These are phyloP conservation scores for Oophaga sylvatica DNA, from an alignment of 2,797 vertebrate genomes.

Conservation along the genomic window DNA sequence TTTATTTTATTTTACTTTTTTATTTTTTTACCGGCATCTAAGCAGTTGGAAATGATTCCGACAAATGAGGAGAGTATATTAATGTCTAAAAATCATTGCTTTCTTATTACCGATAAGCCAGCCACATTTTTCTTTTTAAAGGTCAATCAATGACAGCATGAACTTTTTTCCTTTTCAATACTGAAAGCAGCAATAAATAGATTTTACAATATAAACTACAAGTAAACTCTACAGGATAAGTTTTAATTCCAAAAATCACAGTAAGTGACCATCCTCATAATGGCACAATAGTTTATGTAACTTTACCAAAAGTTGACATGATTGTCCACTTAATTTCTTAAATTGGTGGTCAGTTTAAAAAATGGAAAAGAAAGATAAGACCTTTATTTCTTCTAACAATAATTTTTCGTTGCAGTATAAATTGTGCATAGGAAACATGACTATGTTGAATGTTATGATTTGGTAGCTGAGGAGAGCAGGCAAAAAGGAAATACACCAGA, in stretches of 20 bases:
- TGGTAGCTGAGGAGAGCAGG: too few relatives aligned
- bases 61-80: slow-evolving; percentile 63
- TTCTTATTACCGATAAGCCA: slow-evolving; percentile 70
- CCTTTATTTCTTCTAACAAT: not conserved
- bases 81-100: slow-evolving; percentile 59
- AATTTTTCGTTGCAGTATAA: not conserved
- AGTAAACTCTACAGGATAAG: slow-evolving; percentile 67
- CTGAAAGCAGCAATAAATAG: slow-evolving; percentile 72
- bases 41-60: slow-evolving; percentile 16
- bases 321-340: not conserved
- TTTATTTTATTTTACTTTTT: not conserved
- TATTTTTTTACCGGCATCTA: slow-evolving; percentile 9
- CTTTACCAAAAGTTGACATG: slow-evolving; percentile 64
- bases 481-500: too few relatives aligned
- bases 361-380: not conserved
- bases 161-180: slow-evolving; percentile 72
- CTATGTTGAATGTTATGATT: too few relatives aligned
- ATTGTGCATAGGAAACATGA: too few relatives aligned
- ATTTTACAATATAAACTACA: slow-evolving; percentile 64
- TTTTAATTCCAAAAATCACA: slow-evolving; percentile 72
- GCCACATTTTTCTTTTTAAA: slow-evolving; percentile 75
- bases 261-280: slow-evolving; percentile 70
- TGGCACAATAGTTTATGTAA: slow-evolving; percentile 69
- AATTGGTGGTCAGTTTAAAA: slow-evolving; percentile 5
- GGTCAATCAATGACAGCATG: slow-evolving; percentile 75